Evolutionary conservation across 2,888 invertebrate genomes (phyloP).

Genomic region (Orchesellides sinensis): DNA sequence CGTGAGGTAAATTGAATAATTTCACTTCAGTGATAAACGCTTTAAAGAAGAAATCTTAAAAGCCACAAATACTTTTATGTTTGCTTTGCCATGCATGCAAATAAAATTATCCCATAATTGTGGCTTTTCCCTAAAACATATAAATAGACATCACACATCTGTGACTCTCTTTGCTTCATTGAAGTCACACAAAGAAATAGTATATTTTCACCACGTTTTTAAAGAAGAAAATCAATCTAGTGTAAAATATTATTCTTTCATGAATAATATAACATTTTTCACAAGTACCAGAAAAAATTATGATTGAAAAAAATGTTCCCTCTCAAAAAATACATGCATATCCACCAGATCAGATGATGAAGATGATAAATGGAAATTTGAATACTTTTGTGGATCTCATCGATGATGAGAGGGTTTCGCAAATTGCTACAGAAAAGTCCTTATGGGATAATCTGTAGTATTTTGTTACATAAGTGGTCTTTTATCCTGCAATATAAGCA

Average conservation of each 20-base stretch:
- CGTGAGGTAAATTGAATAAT: constrained; percentile 27
- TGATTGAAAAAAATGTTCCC: background rate
- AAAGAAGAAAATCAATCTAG: background rate
- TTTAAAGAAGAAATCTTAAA: no score
- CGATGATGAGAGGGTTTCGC: background rate
- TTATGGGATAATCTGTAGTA: constrained; percentile 17
- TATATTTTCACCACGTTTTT: background rate
- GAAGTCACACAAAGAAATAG: no score
- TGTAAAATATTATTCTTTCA: background rate
- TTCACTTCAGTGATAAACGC: no score
- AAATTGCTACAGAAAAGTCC: constrained; percentile 1
- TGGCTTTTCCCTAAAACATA: background rate
- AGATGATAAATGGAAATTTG: constrained; percentile 42
- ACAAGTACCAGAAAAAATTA: background rate
- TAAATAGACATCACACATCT: background rate
- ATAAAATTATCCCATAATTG: background rate
- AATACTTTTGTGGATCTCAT: background rate
- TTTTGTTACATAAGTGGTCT: constrained; percentile 13
- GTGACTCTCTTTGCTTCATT: background rate
- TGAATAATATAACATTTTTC: background rate
- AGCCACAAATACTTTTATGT: no score
- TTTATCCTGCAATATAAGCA: background rate
- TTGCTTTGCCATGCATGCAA: no score
- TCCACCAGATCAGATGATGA: background rate
- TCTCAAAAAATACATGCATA: background rate